These are phyloP conservation scores for Tyrophagus putrescentiae DNA, from an alignment of 1,140 invertebrate genomes.

Conservation along the genomic window DNA sequence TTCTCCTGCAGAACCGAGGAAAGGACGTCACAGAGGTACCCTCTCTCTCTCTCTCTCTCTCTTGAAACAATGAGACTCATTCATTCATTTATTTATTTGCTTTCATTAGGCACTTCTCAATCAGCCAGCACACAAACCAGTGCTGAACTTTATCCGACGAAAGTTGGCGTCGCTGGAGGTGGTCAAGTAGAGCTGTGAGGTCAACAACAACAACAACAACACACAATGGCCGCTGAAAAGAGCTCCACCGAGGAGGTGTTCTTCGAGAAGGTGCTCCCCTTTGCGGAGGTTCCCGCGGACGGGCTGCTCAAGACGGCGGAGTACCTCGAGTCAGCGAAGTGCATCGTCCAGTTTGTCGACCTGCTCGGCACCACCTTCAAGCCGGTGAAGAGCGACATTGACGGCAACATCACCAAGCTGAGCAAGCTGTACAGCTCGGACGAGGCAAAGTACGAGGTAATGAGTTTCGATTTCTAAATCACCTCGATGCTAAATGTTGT, in stretches of 20 bases:
- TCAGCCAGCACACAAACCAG: slow-evolving; percentile 5
- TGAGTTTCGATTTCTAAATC: neutral
- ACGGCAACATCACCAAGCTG: slow-evolving; percentile 17
- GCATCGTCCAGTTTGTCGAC: slow-evolving; percentile 19
- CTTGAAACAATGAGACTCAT: neutral
- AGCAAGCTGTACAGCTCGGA: neutral
- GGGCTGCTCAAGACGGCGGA: slow-evolving; percentile 4
- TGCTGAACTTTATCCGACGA: neutral
- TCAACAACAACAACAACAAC: too few relatives aligned
- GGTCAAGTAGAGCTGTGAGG: too few relatives aligned
- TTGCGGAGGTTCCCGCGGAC: neutral
- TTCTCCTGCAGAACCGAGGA: neutral
- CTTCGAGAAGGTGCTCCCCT: slow-evolving; percentile 5
- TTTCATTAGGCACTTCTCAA: neutral
- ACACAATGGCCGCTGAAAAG: neutral
- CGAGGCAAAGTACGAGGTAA: neutral
- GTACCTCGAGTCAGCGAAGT: slow-evolving; percentile 15
- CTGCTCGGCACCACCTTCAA: slow-evolving; percentile 4
- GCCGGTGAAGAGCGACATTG: slow-evolving; percentile 17
- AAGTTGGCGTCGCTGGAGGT: neutral
- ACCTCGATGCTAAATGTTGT: neutral
- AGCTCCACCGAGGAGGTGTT: neutral
- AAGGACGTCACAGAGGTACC: slow-evolving; percentile 6
- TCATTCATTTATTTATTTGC: neutral
- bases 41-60: neutral